Base-by-base conservation (phyloP, 2,888 invertebrate species). In the Priocnemis perturbator region DNA sequence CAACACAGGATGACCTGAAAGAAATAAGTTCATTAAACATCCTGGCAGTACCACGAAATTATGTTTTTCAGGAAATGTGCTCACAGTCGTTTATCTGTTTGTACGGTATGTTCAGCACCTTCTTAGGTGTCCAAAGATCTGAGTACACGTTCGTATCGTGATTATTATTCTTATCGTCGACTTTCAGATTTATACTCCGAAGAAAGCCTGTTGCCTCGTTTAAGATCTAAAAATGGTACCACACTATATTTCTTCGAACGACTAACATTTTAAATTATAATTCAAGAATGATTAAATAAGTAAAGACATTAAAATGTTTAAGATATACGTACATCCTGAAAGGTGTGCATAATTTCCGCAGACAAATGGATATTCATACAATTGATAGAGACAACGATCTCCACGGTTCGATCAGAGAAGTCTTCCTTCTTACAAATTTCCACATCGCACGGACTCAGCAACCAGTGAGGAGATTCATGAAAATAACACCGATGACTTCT, bases 121-220 rank as follows among this genome's bases (percentile, higher is more conserved):
- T 93, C 84, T 92, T 93, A 0, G 94, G 93, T 60, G 93, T 92
- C 95, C 95, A 95, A 1, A 95, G 89, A 82, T 95, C 94, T 65
- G 93, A 93, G 2, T 87, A 81, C 65, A 92, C 91, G 0, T 86
- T 83, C 21, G 66, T 71, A 7, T 83, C 80, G 30, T 73, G 67
- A 70, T 71, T 73, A 4, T 64, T 65, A 19, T 60, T 73, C 26
- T 69, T 79, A 9, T 66, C 74, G 15, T 85, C 79, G 0, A 72
- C 65, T 87, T 90, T 78, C 89, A 90, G 1, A 81, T 89, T 89
- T 57, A 90, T 89, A 73, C 89, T 90, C 19, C 89, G 89, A 0
- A 91, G 86, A 69, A 91, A 91, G 69, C 89, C 90, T 52, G 91
- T 90, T 0, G 86, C 87, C 74, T 92, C 92, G 59, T 90, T 91